Conservation (phyloP, 2,888 invertebrate species). For the Myopa tessellatipennis region DNA sequence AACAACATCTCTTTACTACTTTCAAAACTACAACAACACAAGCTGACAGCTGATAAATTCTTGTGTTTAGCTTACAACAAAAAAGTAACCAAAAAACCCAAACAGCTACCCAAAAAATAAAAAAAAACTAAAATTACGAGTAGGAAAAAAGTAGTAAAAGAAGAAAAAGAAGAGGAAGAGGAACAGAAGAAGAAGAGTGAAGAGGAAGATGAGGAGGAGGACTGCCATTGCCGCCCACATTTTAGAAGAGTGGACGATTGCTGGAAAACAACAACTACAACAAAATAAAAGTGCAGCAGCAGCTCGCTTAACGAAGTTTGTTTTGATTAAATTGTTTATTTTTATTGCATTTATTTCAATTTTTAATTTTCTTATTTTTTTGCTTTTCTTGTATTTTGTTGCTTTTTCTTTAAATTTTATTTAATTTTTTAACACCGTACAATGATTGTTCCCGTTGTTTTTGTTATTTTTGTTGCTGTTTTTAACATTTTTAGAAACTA, state of each 20-base stretch:
- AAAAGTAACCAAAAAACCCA: background rate
- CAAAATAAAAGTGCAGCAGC: background rate
- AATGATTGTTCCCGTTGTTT: no score
- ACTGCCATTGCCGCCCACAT: background rate
- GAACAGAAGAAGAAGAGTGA: no score
- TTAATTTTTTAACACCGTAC: no score
- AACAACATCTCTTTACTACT: background rate
- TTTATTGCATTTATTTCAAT: background rate
- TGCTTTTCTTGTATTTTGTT: background rate
- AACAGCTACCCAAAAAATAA: background rate
- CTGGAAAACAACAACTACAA: background rate
- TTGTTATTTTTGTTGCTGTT: no score
- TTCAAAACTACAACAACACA: background rate
- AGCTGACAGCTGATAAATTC: background rate
- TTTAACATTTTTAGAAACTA: no score
- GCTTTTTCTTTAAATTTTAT: background rate
- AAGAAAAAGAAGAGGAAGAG: background rate
- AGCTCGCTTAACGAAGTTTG: slow-evolving; percentile 24
- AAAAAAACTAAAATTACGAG: no score
- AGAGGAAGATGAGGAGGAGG: background rate
- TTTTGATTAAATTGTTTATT: slow-evolving; percentile 28
- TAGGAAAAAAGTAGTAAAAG: background rate
- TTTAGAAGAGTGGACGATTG: background rate
- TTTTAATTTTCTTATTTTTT: background rate
- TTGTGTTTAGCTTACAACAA: background rate